Evolutionary conservation across 2,797 vertebrate genomes (phyloP).

Genomic region (Pseudochromis fuscus): DNA sequence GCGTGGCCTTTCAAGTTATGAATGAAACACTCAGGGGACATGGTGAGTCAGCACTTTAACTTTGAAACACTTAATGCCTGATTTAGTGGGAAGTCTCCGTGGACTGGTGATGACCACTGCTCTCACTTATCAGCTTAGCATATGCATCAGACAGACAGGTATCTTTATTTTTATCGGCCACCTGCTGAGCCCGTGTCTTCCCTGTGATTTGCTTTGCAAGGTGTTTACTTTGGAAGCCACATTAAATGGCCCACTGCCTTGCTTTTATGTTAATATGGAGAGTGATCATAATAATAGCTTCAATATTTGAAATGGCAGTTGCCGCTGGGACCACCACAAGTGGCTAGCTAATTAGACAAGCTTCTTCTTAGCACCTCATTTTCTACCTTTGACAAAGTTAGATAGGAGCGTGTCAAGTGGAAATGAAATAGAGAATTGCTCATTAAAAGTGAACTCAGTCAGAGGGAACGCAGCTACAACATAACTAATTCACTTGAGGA

Average conservation of each 20-base stretch:
- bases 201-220: constrained; percentile 26
- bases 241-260: constrained; percentile 45
- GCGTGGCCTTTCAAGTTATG: constrained; percentile 49
- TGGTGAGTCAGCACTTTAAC: constrained; percentile 48
- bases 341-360: constrained; percentile 72
- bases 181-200: constrained; percentile 12
- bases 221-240: constrained; percentile 40
- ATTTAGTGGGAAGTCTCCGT: constrained; percentile 25
- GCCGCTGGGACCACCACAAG: constrained; percentile 49
- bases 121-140: constrained; percentile 5
- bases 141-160: not conserved
- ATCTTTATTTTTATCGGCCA: constrained; percentile 13
- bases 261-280: constrained; percentile 53
- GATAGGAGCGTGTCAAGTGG: constrained; percentile 68
- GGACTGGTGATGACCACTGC: constrained; percentile 17
- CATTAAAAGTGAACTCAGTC: constrained; percentile 71
- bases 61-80: constrained; percentile 38
- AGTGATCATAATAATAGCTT: constrained; percentile 57
- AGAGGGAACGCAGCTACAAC: constrained; percentile 60
- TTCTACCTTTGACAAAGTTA: constrained; percentile 66
- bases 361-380: constrained; percentile 61
- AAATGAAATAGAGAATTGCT: constrained; percentile 71
- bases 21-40: constrained; percentile 33
- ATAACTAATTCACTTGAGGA: constrained; percentile 60
- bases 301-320: constrained; percentile 55